Evolutionary conservation across 2,113 vertebrate genomes (phyloP).

Genomic region (Pedetes capensis): DNA sequence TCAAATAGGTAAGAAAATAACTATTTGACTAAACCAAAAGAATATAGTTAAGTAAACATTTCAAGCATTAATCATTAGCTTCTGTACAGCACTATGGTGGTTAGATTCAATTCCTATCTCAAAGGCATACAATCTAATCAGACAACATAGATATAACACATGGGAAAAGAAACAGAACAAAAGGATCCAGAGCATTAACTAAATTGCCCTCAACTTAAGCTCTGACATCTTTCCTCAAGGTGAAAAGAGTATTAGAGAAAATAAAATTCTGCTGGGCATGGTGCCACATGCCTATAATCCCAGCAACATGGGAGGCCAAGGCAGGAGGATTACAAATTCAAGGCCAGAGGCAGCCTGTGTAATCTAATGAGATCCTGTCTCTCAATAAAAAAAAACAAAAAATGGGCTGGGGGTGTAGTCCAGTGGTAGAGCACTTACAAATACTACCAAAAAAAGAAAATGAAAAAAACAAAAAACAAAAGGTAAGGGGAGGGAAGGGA

Average conservation of each 20-base stretch:
- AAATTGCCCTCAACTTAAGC: neutral
- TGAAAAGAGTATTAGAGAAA: slow-evolving; percentile 24
- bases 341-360: no score
- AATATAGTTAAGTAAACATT: neutral
- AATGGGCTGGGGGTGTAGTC: no score
- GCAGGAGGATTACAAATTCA: no score
- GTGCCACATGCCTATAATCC: no score
- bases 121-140: slow-evolving; percentile 33
- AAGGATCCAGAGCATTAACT: neutral
- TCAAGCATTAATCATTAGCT: neutral
- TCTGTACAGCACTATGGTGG: neutral
- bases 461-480: no score
- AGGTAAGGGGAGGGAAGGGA: no score
- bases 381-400: no score
- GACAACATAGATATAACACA: neutral
- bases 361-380: no score
- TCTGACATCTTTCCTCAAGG: neutral
- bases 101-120: slow-evolving; percentile 5
- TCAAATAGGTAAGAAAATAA: neutral
- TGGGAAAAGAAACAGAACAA: neutral
- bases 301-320: no score
- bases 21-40: neutral
- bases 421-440: no score
- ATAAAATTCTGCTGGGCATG: neutral
- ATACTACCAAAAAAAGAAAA: no score